phyloP scores from a whole-genome alignment of 2,797 vertebrate species.

The Rhincodon typus region DNA sequence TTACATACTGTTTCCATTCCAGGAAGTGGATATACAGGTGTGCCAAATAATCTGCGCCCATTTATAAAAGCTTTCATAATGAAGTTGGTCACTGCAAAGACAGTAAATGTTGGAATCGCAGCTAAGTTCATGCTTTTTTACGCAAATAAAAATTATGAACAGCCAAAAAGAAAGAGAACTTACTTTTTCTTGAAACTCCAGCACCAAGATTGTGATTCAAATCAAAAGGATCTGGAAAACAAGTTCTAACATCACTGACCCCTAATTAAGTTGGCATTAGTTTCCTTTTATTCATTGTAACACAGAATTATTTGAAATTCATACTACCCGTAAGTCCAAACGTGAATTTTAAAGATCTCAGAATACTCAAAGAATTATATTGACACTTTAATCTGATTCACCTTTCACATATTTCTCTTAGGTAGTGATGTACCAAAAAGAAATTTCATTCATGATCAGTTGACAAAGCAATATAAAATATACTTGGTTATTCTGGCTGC shows the following conservation, averaged over 20 bases:
- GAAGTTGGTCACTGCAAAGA: constrained; percentile 87
- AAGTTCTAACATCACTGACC: not conserved
- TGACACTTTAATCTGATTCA: not conserved
- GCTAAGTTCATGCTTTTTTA: constrained; percentile 36
- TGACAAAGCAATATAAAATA: not conserved
- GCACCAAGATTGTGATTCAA: constrained; percentile 97
- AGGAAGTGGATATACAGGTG: constrained; percentile 77
- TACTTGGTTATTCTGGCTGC: not conserved
- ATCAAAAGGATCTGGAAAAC: constrained; percentile 84
- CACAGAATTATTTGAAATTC: not conserved
- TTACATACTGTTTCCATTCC: constrained; percentile 82
- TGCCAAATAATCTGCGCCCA: constrained; percentile 90
- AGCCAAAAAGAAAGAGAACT: constrained; percentile 48
- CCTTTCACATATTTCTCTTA: not conserved
- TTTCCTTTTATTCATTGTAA: not conserved
- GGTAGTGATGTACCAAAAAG: not conserved
- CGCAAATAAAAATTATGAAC: not conserved
- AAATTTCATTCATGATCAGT: not conserved
- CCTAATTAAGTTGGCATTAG: not conserved
- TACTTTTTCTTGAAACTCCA: constrained; percentile 98
- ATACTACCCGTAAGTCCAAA: not conserved
- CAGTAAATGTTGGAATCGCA: constrained; percentile 41
- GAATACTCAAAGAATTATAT: not conserved
- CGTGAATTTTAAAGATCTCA: not conserved
- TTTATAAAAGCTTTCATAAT: constrained; percentile 99